A percentile compares a stretch with the other conserved stretches of the same genome.
Evolutionary conservation across 2,113 vertebrate species (phyloP).

Genomic region (Tachuris rubrigastra): DNA sequence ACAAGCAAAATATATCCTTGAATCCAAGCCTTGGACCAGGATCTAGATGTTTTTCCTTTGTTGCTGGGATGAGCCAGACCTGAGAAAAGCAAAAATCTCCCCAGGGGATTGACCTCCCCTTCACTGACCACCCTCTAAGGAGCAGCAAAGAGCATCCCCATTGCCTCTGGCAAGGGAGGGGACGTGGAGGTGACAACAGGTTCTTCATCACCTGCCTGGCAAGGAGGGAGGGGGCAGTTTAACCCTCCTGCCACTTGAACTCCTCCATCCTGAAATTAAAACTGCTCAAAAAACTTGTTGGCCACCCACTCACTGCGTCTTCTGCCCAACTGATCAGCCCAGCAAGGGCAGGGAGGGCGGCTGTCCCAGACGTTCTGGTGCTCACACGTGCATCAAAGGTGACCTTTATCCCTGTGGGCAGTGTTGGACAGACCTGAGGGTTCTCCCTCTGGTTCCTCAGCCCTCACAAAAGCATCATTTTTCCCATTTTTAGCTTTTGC

Average conservation of each 20-base stretch:
- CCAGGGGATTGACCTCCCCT: neutral
- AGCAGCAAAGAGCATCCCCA: neutral
- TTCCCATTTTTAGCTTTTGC: neutral
- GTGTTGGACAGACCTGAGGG: neutral
- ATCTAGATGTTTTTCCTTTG: neutral
- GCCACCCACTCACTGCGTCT: neutral
- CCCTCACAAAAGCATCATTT: neutral
- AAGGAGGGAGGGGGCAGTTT: neutral
- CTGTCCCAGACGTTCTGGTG: neutral
- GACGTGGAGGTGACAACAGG: accelerated
- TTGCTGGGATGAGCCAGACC: neutral
- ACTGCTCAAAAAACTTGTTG: accelerated
- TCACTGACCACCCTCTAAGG: neutral
- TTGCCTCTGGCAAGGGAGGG: neutral
- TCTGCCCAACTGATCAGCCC: neutral
- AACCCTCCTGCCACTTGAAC: neutral
- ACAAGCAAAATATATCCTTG: too few species aligned
- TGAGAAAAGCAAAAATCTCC: neutral
- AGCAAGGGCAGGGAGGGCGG: neutral
- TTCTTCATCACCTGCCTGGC: neutral
- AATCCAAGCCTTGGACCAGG: neutral
- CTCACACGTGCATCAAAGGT: neutral
- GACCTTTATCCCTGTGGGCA: neutral
- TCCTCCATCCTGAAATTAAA: neutral
- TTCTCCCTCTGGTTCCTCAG: neutral